These are phyloP conservation scores for Enoplosus armatus DNA, from an alignment of 2,797 vertebrate species.

Conservation along the genomic window DNA sequence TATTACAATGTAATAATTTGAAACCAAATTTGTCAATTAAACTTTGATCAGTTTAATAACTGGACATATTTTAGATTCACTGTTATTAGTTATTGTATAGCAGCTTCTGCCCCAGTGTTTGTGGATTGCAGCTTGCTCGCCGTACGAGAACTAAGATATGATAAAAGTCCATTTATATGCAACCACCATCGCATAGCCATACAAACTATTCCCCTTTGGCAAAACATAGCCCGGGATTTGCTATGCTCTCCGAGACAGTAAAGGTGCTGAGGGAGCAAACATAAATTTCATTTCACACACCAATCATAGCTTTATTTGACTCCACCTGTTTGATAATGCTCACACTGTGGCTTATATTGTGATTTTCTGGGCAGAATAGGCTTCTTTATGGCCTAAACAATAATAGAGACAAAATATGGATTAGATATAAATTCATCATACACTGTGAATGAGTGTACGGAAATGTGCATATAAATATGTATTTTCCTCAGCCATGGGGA, in stretches of 20 bases:
- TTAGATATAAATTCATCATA: conserved; percentile 77
- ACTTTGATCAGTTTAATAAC: conserved; percentile 37
- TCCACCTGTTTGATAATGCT: conserved; percentile 79
- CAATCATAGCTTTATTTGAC: conserved; percentile 77
- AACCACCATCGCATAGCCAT: conserved; percentile 45
- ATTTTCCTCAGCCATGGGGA: conserved; percentile 74
- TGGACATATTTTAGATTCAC: conserved; percentile 24
- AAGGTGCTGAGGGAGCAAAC: conserved; percentile 75
- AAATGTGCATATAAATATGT: conserved; percentile 78
- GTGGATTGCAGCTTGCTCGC: conserved; percentile 7
- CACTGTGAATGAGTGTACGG: conserved; percentile 53
- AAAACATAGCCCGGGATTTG: conserved; percentile 46
- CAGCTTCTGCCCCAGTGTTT: conserved; percentile 22
- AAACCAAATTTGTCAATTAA: conserved; percentile 41
- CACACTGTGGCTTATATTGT: conserved; percentile 57
- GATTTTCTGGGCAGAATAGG: conserved; percentile 63
- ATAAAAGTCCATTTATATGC: conserved; percentile 81
- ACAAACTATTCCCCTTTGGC: conserved; percentile 61
- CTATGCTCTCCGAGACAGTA: conserved; percentile 54
- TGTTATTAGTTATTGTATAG: conserved; percentile 29
- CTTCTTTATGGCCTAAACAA: conserved; percentile 67
- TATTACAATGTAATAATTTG: conserved; percentile 4
- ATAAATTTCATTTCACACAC: conserved; percentile 75
- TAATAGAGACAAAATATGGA: conserved; percentile 80
- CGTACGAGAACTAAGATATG: conserved; percentile 45